phyloP scores from a whole-genome alignment of 2,888 invertebrate species.

The Geotrupes spiniger region DNA sequence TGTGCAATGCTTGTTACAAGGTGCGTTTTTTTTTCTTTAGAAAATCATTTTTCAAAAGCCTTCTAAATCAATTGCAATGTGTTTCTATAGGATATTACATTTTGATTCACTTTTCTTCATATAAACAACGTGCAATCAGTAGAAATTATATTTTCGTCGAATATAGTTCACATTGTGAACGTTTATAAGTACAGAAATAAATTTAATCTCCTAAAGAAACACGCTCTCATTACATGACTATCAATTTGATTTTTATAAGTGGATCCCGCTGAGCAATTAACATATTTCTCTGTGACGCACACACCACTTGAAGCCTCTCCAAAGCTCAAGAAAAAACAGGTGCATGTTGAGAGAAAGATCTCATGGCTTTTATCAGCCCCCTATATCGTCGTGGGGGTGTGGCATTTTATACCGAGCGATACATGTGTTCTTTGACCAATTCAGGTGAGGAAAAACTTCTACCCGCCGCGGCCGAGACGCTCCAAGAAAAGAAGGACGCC shows the following conservation, averaged over 20 bases:
- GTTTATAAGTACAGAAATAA: too few relatives aligned
- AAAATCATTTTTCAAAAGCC: too few relatives aligned
- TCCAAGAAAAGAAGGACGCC: slow-evolving; percentile 28
- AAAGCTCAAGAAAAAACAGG: too few relatives aligned
- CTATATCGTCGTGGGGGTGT: slow-evolving; percentile 12
- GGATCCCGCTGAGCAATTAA: too few relatives aligned
- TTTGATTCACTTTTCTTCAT: neutral
- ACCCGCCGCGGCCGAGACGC: slow-evolving; percentile 63
- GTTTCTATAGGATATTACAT: neutral
- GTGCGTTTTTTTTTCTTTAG: slow-evolving; percentile 29
- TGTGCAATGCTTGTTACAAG: slow-evolving; percentile 40
- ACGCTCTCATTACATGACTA: neutral
- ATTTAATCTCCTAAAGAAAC: too few relatives aligned
- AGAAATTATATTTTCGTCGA: too few relatives aligned
- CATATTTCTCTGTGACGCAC: too few relatives aligned
- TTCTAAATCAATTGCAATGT: too few relatives aligned
- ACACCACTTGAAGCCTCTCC: too few relatives aligned
- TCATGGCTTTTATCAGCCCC: slow-evolving; percentile 9
- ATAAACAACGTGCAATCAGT: too few relatives aligned
- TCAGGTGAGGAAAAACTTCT: slow-evolving; percentile 65
- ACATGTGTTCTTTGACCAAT: slow-evolving; percentile 17
- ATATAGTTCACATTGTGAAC: too few relatives aligned
- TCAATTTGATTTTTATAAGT: too few relatives aligned
- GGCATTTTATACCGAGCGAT: slow-evolving; percentile 26
- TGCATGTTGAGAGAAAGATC: neutral